phyloP scores from a whole-genome alignment of 2,113 vertebrate genomes.

The Fregetta grallaria region DNA sequence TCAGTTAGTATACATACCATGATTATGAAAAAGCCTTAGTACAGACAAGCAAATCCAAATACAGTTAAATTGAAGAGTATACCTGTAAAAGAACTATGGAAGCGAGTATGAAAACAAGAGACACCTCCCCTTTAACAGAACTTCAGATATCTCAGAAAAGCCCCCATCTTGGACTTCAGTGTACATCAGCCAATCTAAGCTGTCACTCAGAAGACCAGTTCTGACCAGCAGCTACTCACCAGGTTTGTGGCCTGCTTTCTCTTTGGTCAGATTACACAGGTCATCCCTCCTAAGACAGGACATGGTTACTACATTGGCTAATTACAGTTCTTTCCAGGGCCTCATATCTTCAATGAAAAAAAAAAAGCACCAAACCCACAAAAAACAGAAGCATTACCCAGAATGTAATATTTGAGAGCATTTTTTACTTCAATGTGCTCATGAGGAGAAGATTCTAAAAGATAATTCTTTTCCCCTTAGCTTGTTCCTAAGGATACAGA shows the following conservation, averaged over 20 bases:
- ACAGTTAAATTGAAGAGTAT: not conserved
- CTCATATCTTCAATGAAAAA: not conserved
- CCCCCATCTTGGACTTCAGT: not conserved
- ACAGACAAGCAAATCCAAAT: not conserved
- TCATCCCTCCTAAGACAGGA: not conserved
- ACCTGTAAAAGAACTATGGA: not conserved
- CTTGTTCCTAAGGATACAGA: not conserved
- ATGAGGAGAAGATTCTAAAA: not conserved
- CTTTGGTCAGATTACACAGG: not conserved
- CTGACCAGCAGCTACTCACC: not conserved
- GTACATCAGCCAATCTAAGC: not conserved
- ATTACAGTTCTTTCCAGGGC: not conserved
- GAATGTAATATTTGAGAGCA: not conserved
- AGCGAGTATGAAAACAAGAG: not conserved
- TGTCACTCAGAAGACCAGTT: not conserved
- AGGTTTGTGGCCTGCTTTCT: not conserved
- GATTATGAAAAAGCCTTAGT: not conserved
- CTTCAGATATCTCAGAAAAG: not conserved
- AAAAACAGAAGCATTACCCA: not conserved
- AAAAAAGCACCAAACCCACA: not conserved
- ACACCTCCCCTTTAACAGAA: not conserved
- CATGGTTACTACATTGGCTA: not conserved
- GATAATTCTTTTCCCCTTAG: not conserved
- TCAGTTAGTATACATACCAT: fast-evolving
- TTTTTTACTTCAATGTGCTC: not conserved